A percentile compares a stretch with the other conserved stretches of the same genome.
These are phyloP conservation scores for Nebria ingens DNA, from an alignment of 1,140 invertebrate species.

Conservation along the genomic window DNA sequence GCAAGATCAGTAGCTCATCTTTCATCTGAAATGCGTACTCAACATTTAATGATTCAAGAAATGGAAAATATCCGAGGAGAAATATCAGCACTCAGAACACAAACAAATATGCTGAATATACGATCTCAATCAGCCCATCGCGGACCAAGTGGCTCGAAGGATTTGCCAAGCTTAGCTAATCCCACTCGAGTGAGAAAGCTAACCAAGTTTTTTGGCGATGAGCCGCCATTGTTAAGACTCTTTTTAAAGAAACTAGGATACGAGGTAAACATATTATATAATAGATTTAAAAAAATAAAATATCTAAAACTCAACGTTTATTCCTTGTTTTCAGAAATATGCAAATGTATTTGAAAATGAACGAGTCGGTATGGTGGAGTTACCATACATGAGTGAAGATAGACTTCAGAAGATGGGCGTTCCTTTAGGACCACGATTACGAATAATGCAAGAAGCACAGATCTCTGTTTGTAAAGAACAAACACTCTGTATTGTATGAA, in stretches of 20 bases:
- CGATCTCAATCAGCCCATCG: slow-evolving; percentile 41
- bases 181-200: slow-evolving; percentile 73
- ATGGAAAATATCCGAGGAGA: slow-evolving; percentile 81
- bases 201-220: slow-evolving; percentile 88
- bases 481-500: slow-evolving; percentile 38
- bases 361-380: slow-evolving; percentile 81
- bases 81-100: slow-evolving; percentile 63
- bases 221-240: slow-evolving; percentile 78
- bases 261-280: slow-evolving; percentile 55
- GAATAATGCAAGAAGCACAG: slow-evolving; percentile 84
- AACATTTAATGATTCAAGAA: slow-evolving; percentile 82
- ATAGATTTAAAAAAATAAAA: not conserved
- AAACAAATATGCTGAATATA: slow-evolving; percentile 48
- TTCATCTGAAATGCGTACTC: slow-evolving; percentile 83
- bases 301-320: not conserved
- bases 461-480: slow-evolving; percentile 50
- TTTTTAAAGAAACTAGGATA: slow-evolving; percentile 88
- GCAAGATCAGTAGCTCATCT: slow-evolving; percentile 86
- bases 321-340: slow-evolving; percentile 66
- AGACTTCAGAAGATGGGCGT: slow-evolving; percentile 79
- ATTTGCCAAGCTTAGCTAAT: slow-evolving; percentile 61
- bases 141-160: slow-evolving; percentile 36
- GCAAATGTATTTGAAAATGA: slow-evolving; percentile 75
- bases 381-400: slow-evolving; percentile 86
- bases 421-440: slow-evolving; percentile 74